phyloP scores from a whole-genome alignment of 2,888 invertebrate species.

The Chironomus riparius region DNA sequence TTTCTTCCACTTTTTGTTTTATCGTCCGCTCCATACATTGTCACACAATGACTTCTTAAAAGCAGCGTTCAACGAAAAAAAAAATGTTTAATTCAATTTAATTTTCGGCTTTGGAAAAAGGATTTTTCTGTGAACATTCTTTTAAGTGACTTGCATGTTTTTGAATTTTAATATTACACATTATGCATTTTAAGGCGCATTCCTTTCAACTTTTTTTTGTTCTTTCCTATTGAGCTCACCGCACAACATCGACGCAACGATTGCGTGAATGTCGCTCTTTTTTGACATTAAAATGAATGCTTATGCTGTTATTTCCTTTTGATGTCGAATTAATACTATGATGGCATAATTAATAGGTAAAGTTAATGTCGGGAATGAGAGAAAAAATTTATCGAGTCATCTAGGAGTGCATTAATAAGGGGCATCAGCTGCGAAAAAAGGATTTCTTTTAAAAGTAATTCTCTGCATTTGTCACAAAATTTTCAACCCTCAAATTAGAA shows the following conservation, averaged over 20 bases:
- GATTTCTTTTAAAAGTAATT: no score
- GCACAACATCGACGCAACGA: background rate
- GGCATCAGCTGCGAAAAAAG: background rate
- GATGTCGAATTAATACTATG: conserved; percentile 13
- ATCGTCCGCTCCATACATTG: conserved; percentile 8
- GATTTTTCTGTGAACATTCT: background rate
- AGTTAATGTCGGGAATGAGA: background rate
- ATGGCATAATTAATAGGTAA: conserved; percentile 21
- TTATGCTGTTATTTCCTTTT: background rate
- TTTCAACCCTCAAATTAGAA: no score
- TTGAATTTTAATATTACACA: background rate
- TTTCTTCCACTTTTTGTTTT: conserved; percentile 17
- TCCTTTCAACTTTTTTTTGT: background rate
- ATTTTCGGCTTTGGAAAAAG: background rate
- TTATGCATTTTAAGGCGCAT: conserved; percentile 18
- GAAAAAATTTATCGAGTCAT: conserved; percentile 15
- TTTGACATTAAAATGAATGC: conserved; percentile 2
- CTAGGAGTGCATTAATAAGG: background rate
- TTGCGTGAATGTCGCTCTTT: conserved; percentile 15
- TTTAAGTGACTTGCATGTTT: conserved; percentile 19
- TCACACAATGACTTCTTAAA: conserved; percentile 6
- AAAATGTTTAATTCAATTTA: background rate
- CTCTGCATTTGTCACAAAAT: no score
- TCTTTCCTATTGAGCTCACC: background rate
- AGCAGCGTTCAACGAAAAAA: no score